These are phyloP conservation scores for Hypercompe scribonia DNA, from an alignment of 2,888 invertebrate genomes.

Conservation along the genomic window DNA sequence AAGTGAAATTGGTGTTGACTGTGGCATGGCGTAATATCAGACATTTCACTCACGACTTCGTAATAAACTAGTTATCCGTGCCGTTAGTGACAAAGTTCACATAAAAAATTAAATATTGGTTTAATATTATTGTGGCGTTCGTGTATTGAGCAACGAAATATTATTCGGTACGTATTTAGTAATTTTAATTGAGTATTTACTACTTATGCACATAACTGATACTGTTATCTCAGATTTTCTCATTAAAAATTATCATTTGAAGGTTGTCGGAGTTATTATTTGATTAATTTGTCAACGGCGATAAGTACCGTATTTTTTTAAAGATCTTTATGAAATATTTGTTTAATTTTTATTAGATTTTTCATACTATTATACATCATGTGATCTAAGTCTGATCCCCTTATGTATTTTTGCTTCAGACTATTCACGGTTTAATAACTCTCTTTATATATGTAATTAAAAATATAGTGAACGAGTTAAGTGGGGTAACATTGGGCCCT, in stretches of 20 bases:
- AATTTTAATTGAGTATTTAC: constrained; percentile 1
- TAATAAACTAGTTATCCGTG: constrained; percentile 55
- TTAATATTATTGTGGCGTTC: constrained; percentile 17
- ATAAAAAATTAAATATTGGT: constrained; percentile 31
- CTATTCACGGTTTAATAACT: too few relatives aligned
- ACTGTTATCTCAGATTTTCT: neutral
- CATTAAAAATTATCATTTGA: constrained; percentile 1
- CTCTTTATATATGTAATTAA: too few relatives aligned
- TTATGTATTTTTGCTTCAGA: too few relatives aligned
- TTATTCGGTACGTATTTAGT: constrained; percentile 32
- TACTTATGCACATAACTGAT: neutral
- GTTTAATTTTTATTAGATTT: neutral
- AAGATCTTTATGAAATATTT: neutral
- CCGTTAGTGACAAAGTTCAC: constrained; percentile 30
- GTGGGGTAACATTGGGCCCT: too few relatives aligned
- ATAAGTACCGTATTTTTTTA: neutral
- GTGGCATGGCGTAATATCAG: constrained; percentile 71
- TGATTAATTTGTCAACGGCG: neutral
- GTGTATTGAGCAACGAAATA: constrained; percentile 23
- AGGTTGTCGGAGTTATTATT: neutral
- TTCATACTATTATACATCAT: too few relatives aligned
- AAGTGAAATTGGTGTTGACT: constrained; percentile 73
- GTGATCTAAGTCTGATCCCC: too few relatives aligned
- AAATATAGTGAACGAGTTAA: too few relatives aligned
- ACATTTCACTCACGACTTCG: constrained; percentile 59